Evolutionary conservation across 1,140 invertebrate species (phyloP).

Genomic region (Eulimnadia texana): DNA sequence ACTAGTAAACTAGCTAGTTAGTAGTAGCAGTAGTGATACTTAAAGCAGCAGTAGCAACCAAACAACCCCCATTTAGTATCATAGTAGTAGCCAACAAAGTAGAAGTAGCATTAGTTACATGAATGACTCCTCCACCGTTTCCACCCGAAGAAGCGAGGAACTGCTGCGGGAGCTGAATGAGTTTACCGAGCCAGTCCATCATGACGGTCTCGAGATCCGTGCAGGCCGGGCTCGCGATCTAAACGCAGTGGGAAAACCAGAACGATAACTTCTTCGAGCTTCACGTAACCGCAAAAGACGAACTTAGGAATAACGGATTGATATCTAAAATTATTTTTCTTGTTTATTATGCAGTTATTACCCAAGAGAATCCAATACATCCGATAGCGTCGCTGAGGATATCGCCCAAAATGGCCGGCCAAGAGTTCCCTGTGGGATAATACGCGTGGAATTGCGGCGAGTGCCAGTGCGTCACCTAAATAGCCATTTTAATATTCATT

Average conservation of each 20-base stretch:
- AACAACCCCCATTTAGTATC: no score
- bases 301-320: no score
- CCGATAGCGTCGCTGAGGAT: conserved; percentile 67
- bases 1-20: no score
- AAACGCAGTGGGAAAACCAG: no score
- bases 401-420: conserved; percentile 74
- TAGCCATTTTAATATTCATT: background rate
- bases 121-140: conserved; percentile 83
- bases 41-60: no score
- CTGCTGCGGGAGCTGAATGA: conserved; percentile 74
- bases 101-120: no score
- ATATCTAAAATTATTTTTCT: no score
- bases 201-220: conserved; percentile 95
- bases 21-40: no score
- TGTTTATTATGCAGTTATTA: conserved; percentile 39
- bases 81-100: no score
- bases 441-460: conserved; percentile 88
- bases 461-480: conserved; percentile 90
- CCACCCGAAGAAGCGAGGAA: conserved; percentile 68
- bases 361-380: conserved; percentile 84
- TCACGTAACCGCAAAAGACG: no score
- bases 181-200: conserved; percentile 94
- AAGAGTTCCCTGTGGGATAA: conserved; percentile 71
- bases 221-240: conserved; percentile 91
- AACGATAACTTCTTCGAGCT: no score